Base-by-base conservation (phyloP, 2,888 invertebrate genomes). In the Rutpela maculata region DNA sequence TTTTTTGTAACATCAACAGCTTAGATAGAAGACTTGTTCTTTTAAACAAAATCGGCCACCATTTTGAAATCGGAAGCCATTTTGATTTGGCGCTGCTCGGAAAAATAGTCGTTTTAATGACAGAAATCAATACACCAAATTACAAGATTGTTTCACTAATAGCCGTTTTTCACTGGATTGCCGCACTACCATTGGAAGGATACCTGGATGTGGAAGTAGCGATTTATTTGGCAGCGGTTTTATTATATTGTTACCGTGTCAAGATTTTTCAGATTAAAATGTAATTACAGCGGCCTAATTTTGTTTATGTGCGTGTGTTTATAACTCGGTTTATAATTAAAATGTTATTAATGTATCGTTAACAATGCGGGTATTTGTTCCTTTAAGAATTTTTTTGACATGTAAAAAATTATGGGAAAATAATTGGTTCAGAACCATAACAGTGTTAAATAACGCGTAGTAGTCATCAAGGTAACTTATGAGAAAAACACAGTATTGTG, bases 371-470 rank as follows among this genome's bases (percentile, higher is more conserved):
- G 7, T 35, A 35, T 35, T 43, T 43, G 43, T 15, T 1, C 12
- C 12, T 43, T 43, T 43, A 12, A 43, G 11, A 43, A 43, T 43
- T 43, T 43, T 43, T 43, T 43, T 35, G 31, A 35, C 31, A 9
- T 7, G 7, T 35, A 7, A 35, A 50, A 50, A 50, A 50, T 50
- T 15, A 35, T n/a, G 15, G 50, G 50, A 50, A 50, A 50, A 50
- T 7, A 1, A 50, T 50, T n/a, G 50, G 50, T 50, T 50, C n/a
- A n/a, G n/a, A 50, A 50, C 50, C n/a, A n/a, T 50, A 50, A 50
- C 50, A 50, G 50, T 50, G n/a, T 50, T 50, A 50, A 50, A 50
- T n/a, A 50, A 50, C n/a, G n/a, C n/a, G 50, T 50, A 50, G 50
- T 15, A 6, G 50, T 50, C 15, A 50, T 35, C 50, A 50, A 50